Evolutionary conservation across 2,113 vertebrate species (phyloP).

Genomic region (Anolis carolinensis): DNA sequence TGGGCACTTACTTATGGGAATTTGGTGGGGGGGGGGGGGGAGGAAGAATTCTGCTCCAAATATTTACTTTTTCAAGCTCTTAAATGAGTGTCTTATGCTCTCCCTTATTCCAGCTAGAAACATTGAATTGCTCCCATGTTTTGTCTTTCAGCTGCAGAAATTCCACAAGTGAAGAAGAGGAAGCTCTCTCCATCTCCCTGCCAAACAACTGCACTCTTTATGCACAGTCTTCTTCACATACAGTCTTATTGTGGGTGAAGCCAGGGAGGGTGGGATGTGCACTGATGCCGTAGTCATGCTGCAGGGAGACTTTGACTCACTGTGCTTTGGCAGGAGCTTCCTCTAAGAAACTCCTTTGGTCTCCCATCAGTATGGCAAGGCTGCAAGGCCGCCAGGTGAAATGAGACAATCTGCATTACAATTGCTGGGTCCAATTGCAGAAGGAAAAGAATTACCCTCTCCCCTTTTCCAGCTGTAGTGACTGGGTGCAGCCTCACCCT

Average conservation of each 20-base stretch:
- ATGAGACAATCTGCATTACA: slow-evolving; percentile 62
- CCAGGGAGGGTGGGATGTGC: neutral
- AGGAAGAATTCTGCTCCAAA: too few species aligned
- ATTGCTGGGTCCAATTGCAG: neutral
- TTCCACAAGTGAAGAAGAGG: slow-evolving; percentile 63
- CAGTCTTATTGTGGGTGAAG: neutral
- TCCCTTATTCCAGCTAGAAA: neutral
- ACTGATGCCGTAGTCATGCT: neutral
- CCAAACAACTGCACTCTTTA: neutral
- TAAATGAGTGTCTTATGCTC: neutral
- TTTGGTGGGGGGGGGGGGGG: too few species aligned
- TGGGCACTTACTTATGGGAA: neutral
- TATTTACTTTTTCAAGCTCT: too few species aligned
- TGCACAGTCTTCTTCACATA: neutral
- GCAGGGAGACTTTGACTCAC: neutral
- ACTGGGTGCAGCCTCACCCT: too few species aligned
- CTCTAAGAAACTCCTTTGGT: neutral
- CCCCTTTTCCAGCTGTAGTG: neutral
- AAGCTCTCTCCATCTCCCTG: too few species aligned
- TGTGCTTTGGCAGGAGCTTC: neutral
- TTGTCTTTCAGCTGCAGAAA: slow-evolving; percentile 62
- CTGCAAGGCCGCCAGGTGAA: neutral
- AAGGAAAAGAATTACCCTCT: neutral
- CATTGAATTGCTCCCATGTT: neutral
- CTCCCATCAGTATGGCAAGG: neutral